Evolutionary conservation across 2,797 vertebrate genomes (phyloP), one percentile per base, ranked within the genome.

Genomic region (Cyclopterus lumpus): DNA sequence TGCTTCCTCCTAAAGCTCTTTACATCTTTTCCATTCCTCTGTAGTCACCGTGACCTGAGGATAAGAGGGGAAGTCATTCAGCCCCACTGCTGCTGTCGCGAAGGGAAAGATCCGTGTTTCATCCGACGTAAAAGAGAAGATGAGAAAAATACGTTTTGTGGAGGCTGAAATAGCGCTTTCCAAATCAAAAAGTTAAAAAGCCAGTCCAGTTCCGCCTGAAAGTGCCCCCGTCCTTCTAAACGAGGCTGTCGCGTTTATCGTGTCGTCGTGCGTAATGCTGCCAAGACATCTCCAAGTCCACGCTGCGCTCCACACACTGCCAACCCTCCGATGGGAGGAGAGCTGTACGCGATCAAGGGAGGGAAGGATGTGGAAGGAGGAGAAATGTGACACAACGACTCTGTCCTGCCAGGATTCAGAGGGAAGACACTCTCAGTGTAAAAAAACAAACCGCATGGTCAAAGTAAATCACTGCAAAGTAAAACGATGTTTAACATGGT

Each of bases 201-300:
- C 16, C 18, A n/a, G 53, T 68, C 61, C 51, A 0, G 32, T 34
- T 54, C 8, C n/a, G 60, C 49, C 71, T 61, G 0, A 32, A 36
- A 63, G 44, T 48, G 75, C 48, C 64, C n/a, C 67, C 18, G 53
- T 44, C 3, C 54, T 42, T 77, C 30, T 73, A n/a, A 30, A n/a
- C 14, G 51, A 67, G 36, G 55, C 67, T 75, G 22, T 65, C 22
- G 53, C 38, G 67, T 73, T 22, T 46, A 9, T 57, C 12, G 67
- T 49, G 57, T 77, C 75, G 87, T 86, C 66, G 82, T 75, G 91
- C 89, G 89, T 86, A 86, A 90, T 49, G 79, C 70, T 44, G 70
- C 85, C 85, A 86, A 88, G 89, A 88, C 85, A 81, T 79, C 77
- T 90, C 86, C 85, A 89, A 83, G 74, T 81, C 80, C 86, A 82